Evolutionary conservation across 2,888 invertebrate species (phyloP).

Genomic region (Tridacna gigas): DNA sequence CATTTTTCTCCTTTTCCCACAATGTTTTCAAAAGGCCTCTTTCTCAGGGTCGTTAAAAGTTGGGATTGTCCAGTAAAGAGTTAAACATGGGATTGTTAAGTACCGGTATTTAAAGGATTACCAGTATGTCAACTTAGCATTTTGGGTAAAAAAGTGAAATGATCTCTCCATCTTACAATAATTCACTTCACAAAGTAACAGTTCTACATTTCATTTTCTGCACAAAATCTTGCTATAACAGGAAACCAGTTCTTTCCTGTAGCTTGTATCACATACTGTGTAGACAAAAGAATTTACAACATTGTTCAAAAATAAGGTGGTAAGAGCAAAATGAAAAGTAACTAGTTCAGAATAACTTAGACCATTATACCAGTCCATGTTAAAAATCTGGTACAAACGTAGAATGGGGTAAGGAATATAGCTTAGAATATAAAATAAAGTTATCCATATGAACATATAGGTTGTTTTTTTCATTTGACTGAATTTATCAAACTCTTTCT

Average conservation of each 20-base stretch:
- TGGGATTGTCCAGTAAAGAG: too few species aligned
- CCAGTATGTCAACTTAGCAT: too few species aligned
- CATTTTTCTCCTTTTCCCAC: too few species aligned
- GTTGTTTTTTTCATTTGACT: conserved; percentile 12
- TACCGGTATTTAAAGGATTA: too few species aligned
- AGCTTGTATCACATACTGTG: background rate
- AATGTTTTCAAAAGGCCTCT: too few species aligned
- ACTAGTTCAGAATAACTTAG: background rate
- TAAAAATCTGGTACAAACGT: conserved; percentile 7
- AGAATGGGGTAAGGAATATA: conserved; percentile 10
- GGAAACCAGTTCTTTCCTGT: conserved; percentile 3
- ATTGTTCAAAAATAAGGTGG: conserved; percentile 9
- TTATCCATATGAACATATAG: conserved; percentile 17
- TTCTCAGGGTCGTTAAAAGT: too few species aligned
- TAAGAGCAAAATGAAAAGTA: background rate
- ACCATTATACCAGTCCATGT: background rate
- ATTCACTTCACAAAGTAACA: too few species aligned
- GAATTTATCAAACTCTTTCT: background rate
- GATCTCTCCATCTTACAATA: too few species aligned
- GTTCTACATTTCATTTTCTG: too few species aligned
- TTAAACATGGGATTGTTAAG: too few species aligned
- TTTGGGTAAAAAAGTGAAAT: too few species aligned
- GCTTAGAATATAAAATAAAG: background rate
- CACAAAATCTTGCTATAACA: too few species aligned
- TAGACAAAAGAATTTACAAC: conserved; percentile 12